phyloP scores from a whole-genome alignment of 2,888 invertebrate species.

The Caenorhabditis wallacei region DNA sequence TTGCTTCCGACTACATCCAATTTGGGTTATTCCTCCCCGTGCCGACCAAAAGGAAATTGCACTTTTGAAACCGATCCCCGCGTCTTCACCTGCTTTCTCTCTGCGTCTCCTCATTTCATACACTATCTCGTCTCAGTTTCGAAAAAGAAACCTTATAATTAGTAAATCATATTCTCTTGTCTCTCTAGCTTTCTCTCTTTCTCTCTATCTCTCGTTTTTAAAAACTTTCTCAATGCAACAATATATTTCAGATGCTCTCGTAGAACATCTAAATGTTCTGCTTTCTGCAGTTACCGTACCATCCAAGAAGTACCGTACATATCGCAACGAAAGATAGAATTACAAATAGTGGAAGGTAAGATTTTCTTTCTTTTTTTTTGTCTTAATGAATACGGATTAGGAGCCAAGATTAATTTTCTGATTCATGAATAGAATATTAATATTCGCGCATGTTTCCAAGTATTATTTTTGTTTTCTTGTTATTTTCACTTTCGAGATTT shows the following conservation, averaged over 20 bases:
- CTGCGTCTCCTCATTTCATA: conserved; percentile 11
- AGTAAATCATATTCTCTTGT: conserved; percentile 19
- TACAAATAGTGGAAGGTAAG: conserved; percentile 32
- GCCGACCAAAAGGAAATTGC: conserved; percentile 39
- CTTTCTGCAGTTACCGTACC: conserved; percentile 63
- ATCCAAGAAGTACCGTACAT: conserved; percentile 56
- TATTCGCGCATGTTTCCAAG: no score
- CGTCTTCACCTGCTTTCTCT: conserved; percentile 15
- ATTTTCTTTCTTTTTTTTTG: not conserved
- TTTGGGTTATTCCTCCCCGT: conserved; percentile 21
- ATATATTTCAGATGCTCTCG: conserved; percentile 43
- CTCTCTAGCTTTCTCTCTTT: not conserved
- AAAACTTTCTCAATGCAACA: not conserved
- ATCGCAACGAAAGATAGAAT: conserved; percentile 30
- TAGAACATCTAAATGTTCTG: conserved; percentile 61
- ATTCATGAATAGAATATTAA: conserved; percentile 1
- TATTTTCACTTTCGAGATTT: no score
- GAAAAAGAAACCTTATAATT: conserved; percentile 58
- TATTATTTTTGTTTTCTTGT: no score
- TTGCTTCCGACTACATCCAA: conserved; percentile 57
- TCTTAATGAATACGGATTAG: no score
- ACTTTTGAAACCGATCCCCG: conserved; percentile 58
- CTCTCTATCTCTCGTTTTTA: not conserved
- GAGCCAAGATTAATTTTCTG: conserved; percentile 7
- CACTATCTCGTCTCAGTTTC: not conserved